Base-by-base conservation (phyloP, 2,888 invertebrate genomes). In the Anthrax anthrax region DNA sequence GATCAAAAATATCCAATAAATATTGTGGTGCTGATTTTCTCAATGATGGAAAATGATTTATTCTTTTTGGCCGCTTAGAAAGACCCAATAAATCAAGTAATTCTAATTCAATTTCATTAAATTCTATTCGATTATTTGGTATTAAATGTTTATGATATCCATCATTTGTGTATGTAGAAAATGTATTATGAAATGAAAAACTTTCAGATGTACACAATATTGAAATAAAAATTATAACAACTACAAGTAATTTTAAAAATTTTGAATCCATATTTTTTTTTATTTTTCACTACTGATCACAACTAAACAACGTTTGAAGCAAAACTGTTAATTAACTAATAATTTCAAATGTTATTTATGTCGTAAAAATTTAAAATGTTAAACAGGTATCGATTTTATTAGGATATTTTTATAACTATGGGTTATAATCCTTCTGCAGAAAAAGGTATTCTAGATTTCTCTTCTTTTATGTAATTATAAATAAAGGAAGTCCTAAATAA, bases 61-160 rank as follows among this genome's bases (percentile, higher is more conserved):
- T 58, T 44, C 72, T 71, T 49, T 73, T 72, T 12, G 88, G 88
- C 57, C 83, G 73, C 58, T 82, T 82, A n/a, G 86, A 83, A 53
- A 92, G 70, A 2, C 91, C 92, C 56, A 94, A 71, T 45, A 94
- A 70, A 60, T 85, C 84, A 57, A 91, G 68, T 60, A 94, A 85
- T 70, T 92, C 63, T 18, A 63, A 48, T 48, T 62, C 37, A 3
- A 37, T 18, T 10, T 18, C 37, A 37, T 37, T 18, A 10, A 17
- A 2, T 17, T 18, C 10, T 37, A 13, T 12, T 2, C 5, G 1
- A 37, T 17, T 37, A 37, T 17, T 3, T 17, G 16, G 16, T 4
- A 17, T 37, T 17, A 17, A 10, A 37, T 17, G 5, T 37, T 4
- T 37, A 37, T 37, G 6, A 9, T 9, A 10, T 16, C 16, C 14